phyloP scores from a whole-genome alignment of 2,888 invertebrate species.

The Altica lythri region DNA sequence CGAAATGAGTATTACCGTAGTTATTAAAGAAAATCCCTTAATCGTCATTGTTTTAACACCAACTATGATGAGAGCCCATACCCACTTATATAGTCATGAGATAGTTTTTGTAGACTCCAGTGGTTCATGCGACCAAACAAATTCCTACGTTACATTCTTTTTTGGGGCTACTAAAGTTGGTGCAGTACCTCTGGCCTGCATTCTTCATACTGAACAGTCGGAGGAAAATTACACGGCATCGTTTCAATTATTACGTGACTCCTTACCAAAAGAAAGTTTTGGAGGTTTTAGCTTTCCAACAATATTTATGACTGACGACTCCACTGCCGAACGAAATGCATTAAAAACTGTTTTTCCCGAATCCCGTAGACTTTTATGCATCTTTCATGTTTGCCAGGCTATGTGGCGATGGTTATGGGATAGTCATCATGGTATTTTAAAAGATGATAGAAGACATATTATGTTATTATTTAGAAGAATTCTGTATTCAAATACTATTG shows the following conservation, averaged over 20 bases:
- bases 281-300: constrained; percentile 3
- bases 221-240: constrained; percentile 4
- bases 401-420: not conserved
- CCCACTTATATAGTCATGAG: not conserved
- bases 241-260: constrained; percentile 8
- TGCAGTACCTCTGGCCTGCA: constrained; percentile 4
- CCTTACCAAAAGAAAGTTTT: constrained; percentile 7
- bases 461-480: constrained; percentile 6
- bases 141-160: constrained; percentile 1
- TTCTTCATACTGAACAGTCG: constrained; percentile 6
- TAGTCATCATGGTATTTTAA: not conserved
- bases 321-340: not conserved
- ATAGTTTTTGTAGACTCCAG: not conserved
- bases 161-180: not conserved
- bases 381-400: not conserved
- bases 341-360: not conserved
- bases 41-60: constrained; percentile 10
- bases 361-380: not conserved
- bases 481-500: not conserved
- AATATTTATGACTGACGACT: constrained; percentile 10
- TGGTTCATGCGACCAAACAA: constrained; percentile 9
- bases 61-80: not conserved
- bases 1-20: constrained; percentile 4
- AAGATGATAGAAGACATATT: not conserved
- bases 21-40: constrained; percentile 5